Conservation (phyloP, 2,113 vertebrate genomes). For the Ophiodon elongatus region DNA sequence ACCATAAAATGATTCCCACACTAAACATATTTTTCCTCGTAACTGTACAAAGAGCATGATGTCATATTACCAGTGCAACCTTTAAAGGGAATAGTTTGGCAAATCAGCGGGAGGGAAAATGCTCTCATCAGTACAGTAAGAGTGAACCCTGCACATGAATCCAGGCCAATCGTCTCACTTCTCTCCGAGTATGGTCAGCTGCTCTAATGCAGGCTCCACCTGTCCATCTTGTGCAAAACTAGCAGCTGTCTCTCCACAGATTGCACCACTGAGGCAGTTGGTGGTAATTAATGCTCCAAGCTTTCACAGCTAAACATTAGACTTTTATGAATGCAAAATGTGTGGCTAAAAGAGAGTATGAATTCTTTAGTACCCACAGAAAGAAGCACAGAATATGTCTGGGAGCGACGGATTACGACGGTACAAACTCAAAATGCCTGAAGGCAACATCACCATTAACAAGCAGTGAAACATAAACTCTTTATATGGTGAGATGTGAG, state of each 20-base stretch:
- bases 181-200: slow-evolving; percentile 20
- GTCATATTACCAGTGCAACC: slow-evolving; percentile 65
- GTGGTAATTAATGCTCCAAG: slow-evolving; percentile 42
- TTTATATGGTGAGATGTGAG: slow-evolving; percentile 28
- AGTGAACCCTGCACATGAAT: slow-evolving; percentile 21
- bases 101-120: slow-evolving; percentile 45
- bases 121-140: slow-evolving; percentile 30
- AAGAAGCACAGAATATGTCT: slow-evolving; percentile 29
- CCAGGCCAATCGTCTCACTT: slow-evolving; percentile 10
- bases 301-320: slow-evolving; percentile 41
- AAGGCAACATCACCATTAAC: slow-evolving; percentile 42
- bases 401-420: slow-evolving; percentile 27
- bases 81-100: slow-evolving; percentile 62
- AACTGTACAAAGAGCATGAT: slow-evolving; percentile 67
- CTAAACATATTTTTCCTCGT: slow-evolving; percentile 60
- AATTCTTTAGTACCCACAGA: slow-evolving; percentile 52
- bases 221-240: slow-evolving; percentile 23
- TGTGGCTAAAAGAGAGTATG: slow-evolving; percentile 26
- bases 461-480: slow-evolving; percentile 38
- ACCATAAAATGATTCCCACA: slow-evolving; percentile 60
- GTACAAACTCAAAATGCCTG: slow-evolving; percentile 32
- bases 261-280: slow-evolving; percentile 36
- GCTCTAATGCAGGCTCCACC: neutral
- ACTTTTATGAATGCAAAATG: slow-evolving; percentile 35
- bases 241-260: slow-evolving; percentile 36